phyloP scores from a whole-genome alignment of 2,113 vertebrate genomes.

The Prolemur simus region DNA sequence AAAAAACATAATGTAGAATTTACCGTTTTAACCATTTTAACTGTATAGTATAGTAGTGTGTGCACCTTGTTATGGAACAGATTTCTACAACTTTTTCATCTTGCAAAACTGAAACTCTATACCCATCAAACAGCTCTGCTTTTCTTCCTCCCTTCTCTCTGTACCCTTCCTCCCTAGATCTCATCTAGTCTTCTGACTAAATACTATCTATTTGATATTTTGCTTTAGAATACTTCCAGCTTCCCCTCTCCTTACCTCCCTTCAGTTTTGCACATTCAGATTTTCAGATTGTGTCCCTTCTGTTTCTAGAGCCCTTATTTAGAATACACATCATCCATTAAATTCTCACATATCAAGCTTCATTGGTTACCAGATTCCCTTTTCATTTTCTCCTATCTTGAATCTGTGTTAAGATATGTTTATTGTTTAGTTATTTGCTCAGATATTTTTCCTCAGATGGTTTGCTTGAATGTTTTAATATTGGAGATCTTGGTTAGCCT shows the following conservation, averaged over 20 bases:
- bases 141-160: neutral
- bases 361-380: neutral
- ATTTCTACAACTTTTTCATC: neutral
- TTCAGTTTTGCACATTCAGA: neutral
- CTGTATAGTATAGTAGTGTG: neutral
- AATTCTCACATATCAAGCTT: neutral
- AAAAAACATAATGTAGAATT: neutral
- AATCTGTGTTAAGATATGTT: neutral
- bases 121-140: neutral
- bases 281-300: neutral
- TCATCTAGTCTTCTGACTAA: neutral
- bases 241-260: neutral
- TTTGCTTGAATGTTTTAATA: neutral
- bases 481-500: neutral
- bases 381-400: neutral
- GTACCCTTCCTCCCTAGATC: neutral
- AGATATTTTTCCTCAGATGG: neutral
- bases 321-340: neutral
- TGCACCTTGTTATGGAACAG: neutral
- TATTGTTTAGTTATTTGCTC: neutral
- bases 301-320: constrained; percentile 5
- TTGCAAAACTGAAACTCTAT: neutral
- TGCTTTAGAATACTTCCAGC: constrained; percentile 2
- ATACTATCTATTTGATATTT: neutral
- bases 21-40: neutral